A percentile compares a stretch with the other conserved stretches of the same genome.
Conservation (phyloP, 2,888 invertebrate species). For the Nebria salina region DNA sequence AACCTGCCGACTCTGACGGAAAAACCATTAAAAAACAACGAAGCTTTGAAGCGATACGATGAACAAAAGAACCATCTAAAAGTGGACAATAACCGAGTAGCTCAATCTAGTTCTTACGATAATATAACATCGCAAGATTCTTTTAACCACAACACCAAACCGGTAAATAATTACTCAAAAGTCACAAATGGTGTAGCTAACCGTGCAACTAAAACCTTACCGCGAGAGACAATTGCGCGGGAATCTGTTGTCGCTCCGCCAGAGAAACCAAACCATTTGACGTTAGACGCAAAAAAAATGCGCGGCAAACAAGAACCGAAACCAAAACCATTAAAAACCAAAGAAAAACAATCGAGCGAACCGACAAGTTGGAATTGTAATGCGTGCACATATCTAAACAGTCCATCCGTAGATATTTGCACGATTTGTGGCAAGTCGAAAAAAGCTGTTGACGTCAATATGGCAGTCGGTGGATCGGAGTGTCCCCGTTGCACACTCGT, state of each 20-base stretch:
- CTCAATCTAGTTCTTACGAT: conserved; percentile 60
- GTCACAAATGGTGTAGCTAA: conserved; percentile 21
- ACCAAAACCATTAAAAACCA: conserved; percentile 43
- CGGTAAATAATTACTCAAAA: background rate
- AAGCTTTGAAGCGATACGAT: conserved; percentile 64
- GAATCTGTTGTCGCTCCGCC: conserved; percentile 55
- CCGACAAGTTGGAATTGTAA: conserved; percentile 73
- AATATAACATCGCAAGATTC: conserved; percentile 52
- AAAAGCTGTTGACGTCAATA: conserved; percentile 50
- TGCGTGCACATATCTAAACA: conserved; percentile 77
- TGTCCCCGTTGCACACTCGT: conserved; percentile 81
- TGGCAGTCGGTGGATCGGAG: conserved; percentile 78
- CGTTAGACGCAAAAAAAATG: conserved; percentile 50
- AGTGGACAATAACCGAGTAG: conserved; percentile 53
- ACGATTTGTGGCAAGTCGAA: conserved; percentile 77
- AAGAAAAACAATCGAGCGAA: conserved; percentile 6
- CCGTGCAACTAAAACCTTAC: conserved; percentile 43
- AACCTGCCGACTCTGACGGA: conserved; percentile 50
- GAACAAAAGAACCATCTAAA: conserved; percentile 57
- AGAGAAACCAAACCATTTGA: conserved; percentile 46
- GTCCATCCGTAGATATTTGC: conserved; percentile 67
- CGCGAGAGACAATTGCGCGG: conserved; percentile 10
- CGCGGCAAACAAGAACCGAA: conserved; percentile 49
- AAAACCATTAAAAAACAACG: conserved; percentile 66
- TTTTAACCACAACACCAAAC: background rate